Percentiles rank a stretch among this genome's conserved stretches.
phyloP scores from a whole-genome alignment of 2,888 invertebrate species.

The Parnassius smintheus region DNA sequence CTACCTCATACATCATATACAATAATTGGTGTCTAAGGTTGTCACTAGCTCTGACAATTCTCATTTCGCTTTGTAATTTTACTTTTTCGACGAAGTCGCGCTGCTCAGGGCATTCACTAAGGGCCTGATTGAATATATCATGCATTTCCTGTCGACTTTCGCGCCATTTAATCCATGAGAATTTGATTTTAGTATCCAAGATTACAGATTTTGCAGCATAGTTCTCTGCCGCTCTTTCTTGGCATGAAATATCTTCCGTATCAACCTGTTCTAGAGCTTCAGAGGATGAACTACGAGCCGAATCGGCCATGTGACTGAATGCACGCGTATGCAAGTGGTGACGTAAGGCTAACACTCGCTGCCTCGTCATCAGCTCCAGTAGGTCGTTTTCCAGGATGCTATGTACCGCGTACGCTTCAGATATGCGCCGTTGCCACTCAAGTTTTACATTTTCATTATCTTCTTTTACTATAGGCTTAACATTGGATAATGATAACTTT shows the following conservation, averaged over 20 bases:
- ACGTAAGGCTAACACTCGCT: slow-evolving; percentile 61
- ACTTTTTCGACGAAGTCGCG: slow-evolving; percentile 51
- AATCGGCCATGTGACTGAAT: slow-evolving; percentile 53
- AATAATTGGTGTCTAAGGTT: slow-evolving; percentile 56
- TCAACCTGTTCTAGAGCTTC: slow-evolving; percentile 66
- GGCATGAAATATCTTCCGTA: slow-evolving; percentile 66
- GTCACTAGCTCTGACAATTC: slow-evolving; percentile 65
- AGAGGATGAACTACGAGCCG: slow-evolving; percentile 63
- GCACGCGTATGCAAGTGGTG: slow-evolving; percentile 56
- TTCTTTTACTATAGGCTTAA: slow-evolving; percentile 41
- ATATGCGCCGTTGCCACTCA: slow-evolving; percentile 55
- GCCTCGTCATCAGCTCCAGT: slow-evolving; percentile 49
- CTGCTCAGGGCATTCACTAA: slow-evolving; percentile 51
- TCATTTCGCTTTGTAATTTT: slow-evolving; percentile 53
- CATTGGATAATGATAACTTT: slow-evolving; percentile 47
- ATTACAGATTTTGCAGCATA: slow-evolving; percentile 56
- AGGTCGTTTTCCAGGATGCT: slow-evolving; percentile 40
- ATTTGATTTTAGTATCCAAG: slow-evolving; percentile 56
- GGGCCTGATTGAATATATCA: slow-evolving; percentile 47
- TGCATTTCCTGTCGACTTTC: slow-evolving; percentile 50
- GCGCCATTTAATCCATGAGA: slow-evolving; percentile 56
- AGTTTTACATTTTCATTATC: slow-evolving; percentile 49
- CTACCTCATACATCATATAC: slow-evolving; percentile 71
- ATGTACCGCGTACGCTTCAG: slow-evolving; percentile 35
- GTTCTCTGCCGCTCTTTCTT: slow-evolving; percentile 62